Percentiles rank a stretch among this genome's conserved stretches.
phyloP scores from a whole-genome alignment of 2,113 vertebrate genomes.

The Lontra canadensis region DNA sequence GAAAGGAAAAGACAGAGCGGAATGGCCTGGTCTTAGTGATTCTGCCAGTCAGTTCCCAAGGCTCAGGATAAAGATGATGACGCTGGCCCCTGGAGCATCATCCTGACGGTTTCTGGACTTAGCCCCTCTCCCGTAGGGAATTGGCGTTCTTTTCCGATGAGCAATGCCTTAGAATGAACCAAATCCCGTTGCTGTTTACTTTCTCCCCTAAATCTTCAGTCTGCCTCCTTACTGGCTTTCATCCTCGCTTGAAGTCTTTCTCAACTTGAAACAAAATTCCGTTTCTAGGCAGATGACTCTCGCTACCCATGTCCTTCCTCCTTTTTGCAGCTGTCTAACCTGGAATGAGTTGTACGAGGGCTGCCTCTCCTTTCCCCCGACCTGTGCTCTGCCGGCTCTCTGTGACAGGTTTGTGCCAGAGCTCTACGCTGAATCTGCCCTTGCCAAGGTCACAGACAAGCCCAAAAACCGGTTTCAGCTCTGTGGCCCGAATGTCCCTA shows the following conservation, averaged over 20 bases:
- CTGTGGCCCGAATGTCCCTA: background rate
- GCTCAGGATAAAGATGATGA: background rate
- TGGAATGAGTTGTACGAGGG: accelerated
- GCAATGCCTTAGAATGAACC: background rate
- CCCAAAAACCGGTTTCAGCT: background rate
- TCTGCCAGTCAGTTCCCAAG: background rate
- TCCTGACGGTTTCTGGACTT: accelerated
- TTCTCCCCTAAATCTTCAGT: background rate
- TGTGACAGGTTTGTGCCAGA: background rate
- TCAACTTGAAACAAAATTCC: background rate
- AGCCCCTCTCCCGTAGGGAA: background rate
- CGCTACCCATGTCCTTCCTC: background rate
- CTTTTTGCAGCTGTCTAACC: background rate
- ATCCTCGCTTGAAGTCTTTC: background rate
- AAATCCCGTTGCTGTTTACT: background rate
- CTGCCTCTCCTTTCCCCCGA: background rate
- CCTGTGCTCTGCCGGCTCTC: background rate
- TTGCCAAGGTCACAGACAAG: background rate
- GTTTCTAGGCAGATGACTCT: background rate
- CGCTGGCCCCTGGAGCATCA: background rate
- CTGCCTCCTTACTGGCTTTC: background rate
- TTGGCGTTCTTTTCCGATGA: background rate
- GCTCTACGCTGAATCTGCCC: background rate
- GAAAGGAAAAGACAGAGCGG: background rate
- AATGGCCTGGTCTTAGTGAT: background rate